Conservation (phyloP, 2,113 vertebrate genomes). For the Calypte anna region DNA sequence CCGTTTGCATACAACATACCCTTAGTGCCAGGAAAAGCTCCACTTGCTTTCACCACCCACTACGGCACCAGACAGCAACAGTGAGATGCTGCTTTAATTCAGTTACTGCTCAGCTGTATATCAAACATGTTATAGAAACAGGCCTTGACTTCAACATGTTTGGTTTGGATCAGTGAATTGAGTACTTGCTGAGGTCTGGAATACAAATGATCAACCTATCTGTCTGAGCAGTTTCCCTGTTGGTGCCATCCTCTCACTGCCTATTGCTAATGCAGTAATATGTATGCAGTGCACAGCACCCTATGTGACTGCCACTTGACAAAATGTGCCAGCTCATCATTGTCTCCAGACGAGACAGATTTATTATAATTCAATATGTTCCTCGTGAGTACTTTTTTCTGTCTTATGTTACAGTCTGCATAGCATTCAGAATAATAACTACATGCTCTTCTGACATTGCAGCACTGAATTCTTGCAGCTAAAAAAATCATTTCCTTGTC, state of each 20-base stretch:
- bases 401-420: slow-evolving; percentile 68
- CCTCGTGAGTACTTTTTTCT: slow-evolving; percentile 70
- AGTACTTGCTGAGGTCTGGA: slow-evolving; percentile 73
- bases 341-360: slow-evolving; percentile 75
- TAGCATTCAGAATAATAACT: slow-evolving; percentile 67
- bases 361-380: slow-evolving; percentile 80
- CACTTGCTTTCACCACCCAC: slow-evolving; percentile 38
- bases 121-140: slow-evolving; percentile 74
- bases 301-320: slow-evolving; percentile 74
- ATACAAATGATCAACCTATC: slow-evolving; percentile 75
- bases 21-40: slow-evolving; percentile 59
- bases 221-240: slow-evolving; percentile 60
- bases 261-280: slow-evolving; percentile 72
- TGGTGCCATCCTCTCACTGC: slow-evolving; percentile 33
- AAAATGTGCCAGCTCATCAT: slow-evolving; percentile 78
- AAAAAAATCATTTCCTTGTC: slow-evolving; percentile 33
- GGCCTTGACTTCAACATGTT: slow-evolving; percentile 74
- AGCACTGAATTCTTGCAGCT: slow-evolving; percentile 41
- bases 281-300: slow-evolving; percentile 74
- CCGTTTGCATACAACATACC: slow-evolving; percentile 59
- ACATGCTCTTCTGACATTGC: slow-evolving; percentile 59
- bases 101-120: slow-evolving; percentile 74
- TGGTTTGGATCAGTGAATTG: slow-evolving; percentile 73
- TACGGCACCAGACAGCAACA: slow-evolving; percentile 48
- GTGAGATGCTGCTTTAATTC: slow-evolving; percentile 68